phyloP scores from a whole-genome alignment of 2,888 invertebrate species.

The Cremastinae sp. region DNA sequence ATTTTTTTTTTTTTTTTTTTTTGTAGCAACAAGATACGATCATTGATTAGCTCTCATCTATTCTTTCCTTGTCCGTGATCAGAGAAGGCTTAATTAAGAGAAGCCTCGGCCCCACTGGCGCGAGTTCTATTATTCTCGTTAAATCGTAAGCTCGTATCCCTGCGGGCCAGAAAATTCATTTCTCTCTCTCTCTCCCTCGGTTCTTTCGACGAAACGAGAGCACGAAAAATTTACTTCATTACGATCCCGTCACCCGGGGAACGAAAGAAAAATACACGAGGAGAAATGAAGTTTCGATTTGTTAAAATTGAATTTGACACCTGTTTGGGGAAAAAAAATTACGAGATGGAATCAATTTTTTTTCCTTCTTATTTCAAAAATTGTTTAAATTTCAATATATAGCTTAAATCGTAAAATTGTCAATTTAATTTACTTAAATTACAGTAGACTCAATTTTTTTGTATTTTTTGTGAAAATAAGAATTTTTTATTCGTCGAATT shows the following conservation, averaged over 20 bases:
- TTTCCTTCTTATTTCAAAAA: no score
- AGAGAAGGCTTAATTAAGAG: constrained; percentile 53
- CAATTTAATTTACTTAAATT: no score
- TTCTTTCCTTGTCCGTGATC: constrained; percentile 10
- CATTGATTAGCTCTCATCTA: constrained; percentile 56
- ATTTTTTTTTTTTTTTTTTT: neutral
- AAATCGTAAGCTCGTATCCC: constrained; percentile 30
- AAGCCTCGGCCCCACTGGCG: constrained; percentile 13
- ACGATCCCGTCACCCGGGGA: constrained; percentile 12
- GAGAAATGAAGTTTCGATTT: constrained; percentile 28
- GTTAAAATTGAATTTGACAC: constrained; percentile 31
- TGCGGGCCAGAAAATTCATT: constrained; percentile 47
- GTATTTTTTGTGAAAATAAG: no score
- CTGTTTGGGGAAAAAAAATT: no score
- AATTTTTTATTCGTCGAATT: no score
- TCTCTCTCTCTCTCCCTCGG: constrained; percentile 11
- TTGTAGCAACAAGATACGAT: constrained; percentile 36
- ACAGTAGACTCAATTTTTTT: no score
- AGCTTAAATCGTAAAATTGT: no score
- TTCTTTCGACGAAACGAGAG: constrained; percentile 15
- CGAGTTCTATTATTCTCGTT: constrained; percentile 42
- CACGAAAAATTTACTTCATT: constrained; percentile 45
- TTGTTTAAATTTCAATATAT: no score
- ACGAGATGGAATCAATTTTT: no score
- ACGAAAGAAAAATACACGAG: constrained; percentile 5